Conservation (phyloP, 1,140 invertebrate species). For the Drosophila baimaii region DNA sequence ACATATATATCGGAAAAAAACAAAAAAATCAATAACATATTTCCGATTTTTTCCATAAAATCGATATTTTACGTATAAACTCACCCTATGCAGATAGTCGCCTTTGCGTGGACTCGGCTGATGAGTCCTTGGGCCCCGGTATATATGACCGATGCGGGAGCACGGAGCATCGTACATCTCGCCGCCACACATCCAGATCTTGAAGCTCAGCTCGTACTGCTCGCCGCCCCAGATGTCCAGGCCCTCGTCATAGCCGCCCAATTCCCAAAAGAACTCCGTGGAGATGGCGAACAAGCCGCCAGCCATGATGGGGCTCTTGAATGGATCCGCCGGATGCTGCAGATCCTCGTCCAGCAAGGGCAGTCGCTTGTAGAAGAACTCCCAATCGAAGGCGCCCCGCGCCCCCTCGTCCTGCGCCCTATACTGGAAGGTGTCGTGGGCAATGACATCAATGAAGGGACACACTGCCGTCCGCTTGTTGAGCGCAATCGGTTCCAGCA, state of each 20-base stretch:
- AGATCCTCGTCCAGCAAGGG: constrained; percentile 93
- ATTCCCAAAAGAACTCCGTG: constrained; percentile 96
- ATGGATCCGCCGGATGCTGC: constrained; percentile 93
- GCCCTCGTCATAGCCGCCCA: constrained; percentile 96
- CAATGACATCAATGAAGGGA: constrained; percentile 98
- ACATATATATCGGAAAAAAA: no score
- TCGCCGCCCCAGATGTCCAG: constrained; percentile 99
- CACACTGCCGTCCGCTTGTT: constrained; percentile 96
- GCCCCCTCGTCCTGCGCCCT: constrained; percentile 97
- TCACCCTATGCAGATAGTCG: constrained; percentile 74
- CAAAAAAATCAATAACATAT: no score
- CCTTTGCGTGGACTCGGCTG: constrained; percentile 64
- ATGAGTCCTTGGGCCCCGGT: constrained; percentile 84
- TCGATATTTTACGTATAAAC: background rate
- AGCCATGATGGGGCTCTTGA: constrained; percentile 96
- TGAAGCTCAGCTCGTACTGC: constrained; percentile 98
- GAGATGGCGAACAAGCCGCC: constrained; percentile 97
- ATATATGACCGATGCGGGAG: constrained; percentile 98
- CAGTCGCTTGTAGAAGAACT: constrained; percentile 97
- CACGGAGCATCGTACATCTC: constrained; percentile 96
- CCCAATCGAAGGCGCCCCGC: constrained; percentile 98
- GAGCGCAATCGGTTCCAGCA: constrained; percentile 95
- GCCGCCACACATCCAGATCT: constrained; percentile 96
- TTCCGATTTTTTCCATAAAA: no score
- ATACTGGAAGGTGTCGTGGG: constrained; percentile 96